Conservation (phyloP, 2,797 vertebrate species). For the Moxostoma hubbsi region DNA sequence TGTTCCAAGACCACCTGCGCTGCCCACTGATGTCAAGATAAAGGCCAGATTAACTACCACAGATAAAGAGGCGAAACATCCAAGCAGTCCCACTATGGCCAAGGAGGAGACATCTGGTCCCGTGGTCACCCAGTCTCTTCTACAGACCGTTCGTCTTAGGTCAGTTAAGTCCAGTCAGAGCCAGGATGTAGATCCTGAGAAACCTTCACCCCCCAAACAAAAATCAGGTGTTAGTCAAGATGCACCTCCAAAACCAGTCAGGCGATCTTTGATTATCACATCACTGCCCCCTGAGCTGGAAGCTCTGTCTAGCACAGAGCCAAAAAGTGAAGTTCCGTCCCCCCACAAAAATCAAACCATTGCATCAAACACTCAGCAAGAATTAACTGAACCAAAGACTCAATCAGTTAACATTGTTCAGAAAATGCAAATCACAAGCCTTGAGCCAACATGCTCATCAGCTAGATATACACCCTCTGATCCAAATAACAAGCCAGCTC, state of each 20-base stretch:
- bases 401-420: neutral
- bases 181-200: slow-evolving; percentile 33
- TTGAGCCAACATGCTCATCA: neutral
- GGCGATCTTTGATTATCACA: slow-evolving; percentile 82
- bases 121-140: slow-evolving; percentile 82
- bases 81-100: slow-evolving; percentile 61
- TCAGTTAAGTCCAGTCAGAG: slow-evolving; percentile 76
- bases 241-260: slow-evolving; percentile 86
- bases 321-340: slow-evolving; percentile 16
- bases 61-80: slow-evolving; percentile 68
- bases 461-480: neutral
- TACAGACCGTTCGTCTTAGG: slow-evolving; percentile 87
- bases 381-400: slow-evolving; percentile 1
- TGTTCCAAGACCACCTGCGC: slow-evolving; percentile 57
- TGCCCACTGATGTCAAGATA: slow-evolving; percentile 54
- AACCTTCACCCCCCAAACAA: slow-evolving; percentile 18
- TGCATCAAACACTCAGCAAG: slow-evolving; percentile 12
- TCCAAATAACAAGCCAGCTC: neutral
- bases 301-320: slow-evolving; percentile 66
- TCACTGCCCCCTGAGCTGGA: slow-evolving; percentile 66
- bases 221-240: slow-evolving; percentile 57
- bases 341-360: neutral
- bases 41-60: slow-evolving; percentile 47
- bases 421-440: neutral
- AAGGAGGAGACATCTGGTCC: slow-evolving; percentile 77